phyloP scores from a whole-genome alignment of 2,113 vertebrate genomes.

The Myrmecobius fasciatus region DNA sequence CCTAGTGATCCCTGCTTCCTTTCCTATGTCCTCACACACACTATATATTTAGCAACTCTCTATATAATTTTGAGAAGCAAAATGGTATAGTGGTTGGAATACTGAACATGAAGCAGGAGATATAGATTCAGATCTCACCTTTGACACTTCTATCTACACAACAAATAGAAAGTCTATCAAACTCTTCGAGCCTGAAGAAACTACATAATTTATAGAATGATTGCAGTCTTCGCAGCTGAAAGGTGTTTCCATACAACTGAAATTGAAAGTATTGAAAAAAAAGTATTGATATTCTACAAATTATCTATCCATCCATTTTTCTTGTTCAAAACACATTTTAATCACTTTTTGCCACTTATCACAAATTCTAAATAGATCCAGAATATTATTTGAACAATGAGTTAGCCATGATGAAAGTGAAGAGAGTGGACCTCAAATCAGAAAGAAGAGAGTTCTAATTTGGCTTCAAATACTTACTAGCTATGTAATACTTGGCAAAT shows the following conservation, averaged over 20 bases:
- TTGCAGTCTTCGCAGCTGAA: not conserved
- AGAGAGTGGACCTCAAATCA: not conserved
- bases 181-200: not conserved
- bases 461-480: not conserved
- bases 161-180: not conserved
- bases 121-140: not conserved
- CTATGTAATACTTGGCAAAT: not conserved
- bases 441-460: not conserved
- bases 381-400: not conserved
- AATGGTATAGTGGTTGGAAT: not conserved
- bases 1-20: too few relatives aligned
- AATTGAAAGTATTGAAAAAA: too few relatives aligned
- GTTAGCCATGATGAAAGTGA: not conserved
- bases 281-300: not conserved
- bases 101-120: not conserved
- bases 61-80: too few relatives aligned
- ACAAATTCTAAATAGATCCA: not conserved
- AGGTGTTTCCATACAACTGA: not conserved
- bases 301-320: not conserved
- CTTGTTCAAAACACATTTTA: not conserved
- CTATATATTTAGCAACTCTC: too few relatives aligned
- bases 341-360: not conserved
- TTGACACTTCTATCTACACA: not conserved
- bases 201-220: not conserved
- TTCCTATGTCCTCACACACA: too few relatives aligned